Base-by-base conservation (phyloP, 2,888 invertebrate genomes). In the Blastobasis lacticolella region DNA sequence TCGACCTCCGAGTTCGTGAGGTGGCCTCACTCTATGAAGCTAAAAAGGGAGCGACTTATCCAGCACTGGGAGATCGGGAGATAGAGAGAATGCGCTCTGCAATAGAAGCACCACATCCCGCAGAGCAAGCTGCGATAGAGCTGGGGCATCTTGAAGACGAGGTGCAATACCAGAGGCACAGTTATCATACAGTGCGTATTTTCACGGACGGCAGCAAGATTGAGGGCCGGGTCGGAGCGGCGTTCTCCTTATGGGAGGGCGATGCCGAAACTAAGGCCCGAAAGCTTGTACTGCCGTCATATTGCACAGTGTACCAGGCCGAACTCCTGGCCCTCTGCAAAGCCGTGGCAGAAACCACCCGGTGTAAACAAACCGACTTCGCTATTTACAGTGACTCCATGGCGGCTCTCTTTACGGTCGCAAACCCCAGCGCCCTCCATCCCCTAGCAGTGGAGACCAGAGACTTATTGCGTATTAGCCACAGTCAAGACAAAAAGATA, bases 261-360 rank as follows among this genome's bases (percentile, higher is more conserved):
- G 45, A 38, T 1, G 38, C 23, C 40, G 55, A 55, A 23, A 49
- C 37, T 1, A 44, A 47, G 10, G 23, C 45, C 42, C 37, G 10
- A 6, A 52, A 51, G 46, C 40, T 49, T 5, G 44, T 44, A 5
- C 52, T 55, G 8, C n/a, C 23, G 23, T 4, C 43, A 5, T 50
- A 43, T 38, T 55, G 55, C 41, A 51, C 55, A 7, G 55, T 53
- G 6, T 54, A 37, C 46, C 49, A 54, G 49, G 51, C 59, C 0
- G 59, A 61, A 48, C 46, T 59, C 6, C 23, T 57, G 38, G 56
- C 58, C 2, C 10, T 58, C 5, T 50, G 49, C 10, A 42, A 48
- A 10, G 60, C 56, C 2, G 37, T 38, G 8, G 7, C 40, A 4
- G 48, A 40, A 8, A 10, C 47, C 3, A 8, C 46, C 1, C 37